phyloP scores from a whole-genome alignment of 2,797 vertebrate genomes.

The Cyclopterus lumpus region DNA sequence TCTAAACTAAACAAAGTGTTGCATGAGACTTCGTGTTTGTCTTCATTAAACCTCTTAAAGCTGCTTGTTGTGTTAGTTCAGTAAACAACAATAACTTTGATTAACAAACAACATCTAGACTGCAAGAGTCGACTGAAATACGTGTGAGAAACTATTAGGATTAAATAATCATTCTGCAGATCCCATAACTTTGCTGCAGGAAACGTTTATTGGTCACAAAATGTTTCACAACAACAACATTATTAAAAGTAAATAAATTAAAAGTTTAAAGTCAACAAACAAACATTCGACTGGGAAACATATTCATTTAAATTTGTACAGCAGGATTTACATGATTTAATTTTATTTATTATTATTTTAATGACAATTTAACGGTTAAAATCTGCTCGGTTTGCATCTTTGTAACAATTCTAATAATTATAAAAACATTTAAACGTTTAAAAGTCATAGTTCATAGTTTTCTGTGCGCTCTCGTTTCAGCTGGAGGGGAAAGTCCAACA shows the following conservation, averaged over 20 bases:
- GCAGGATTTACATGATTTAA: too few species aligned
- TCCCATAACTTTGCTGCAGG: neutral
- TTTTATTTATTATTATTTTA: too few species aligned
- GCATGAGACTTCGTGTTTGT: conserved; percentile 32
- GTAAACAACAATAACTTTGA: conserved; percentile 14
- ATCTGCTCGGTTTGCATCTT: neutral
- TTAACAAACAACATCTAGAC: conserved; percentile 6
- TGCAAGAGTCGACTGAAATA: too few species aligned
- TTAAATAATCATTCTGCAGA: neutral
- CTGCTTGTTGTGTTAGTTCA: neutral
- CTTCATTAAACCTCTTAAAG: neutral
- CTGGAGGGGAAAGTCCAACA: conserved; percentile 97
- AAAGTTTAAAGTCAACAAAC: neutral
- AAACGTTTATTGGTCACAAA: neutral
- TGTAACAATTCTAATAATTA: neutral
- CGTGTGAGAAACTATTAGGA: too few species aligned
- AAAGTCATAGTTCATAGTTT: too few species aligned
- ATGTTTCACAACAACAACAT: neutral
- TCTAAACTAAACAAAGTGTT: conserved; percentile 2
- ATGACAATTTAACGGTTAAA: too few species aligned
- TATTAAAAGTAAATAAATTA: too few species aligned
- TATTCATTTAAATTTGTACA: too few species aligned
- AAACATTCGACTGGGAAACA: too few species aligned
- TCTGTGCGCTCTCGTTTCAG: conserved; percentile 49
- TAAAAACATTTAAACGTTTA: too few species aligned